These are phyloP conservation scores for Indri indri DNA, from an alignment of 2,113 vertebrate genomes.

Conservation along the genomic window DNA sequence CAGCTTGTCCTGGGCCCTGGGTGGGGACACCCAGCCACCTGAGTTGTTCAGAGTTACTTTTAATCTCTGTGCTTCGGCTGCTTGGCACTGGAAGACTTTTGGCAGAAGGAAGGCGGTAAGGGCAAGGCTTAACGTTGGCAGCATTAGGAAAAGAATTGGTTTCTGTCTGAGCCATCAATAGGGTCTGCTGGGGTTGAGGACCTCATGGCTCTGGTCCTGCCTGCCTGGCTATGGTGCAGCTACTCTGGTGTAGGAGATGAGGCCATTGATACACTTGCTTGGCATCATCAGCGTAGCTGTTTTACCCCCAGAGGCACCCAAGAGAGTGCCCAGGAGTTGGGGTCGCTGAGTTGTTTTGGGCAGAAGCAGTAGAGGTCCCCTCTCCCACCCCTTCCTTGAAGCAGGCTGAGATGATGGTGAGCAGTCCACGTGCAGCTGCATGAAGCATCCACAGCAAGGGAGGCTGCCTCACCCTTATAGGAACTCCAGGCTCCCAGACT, in stretches of 20 bases:
- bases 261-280: not conserved
- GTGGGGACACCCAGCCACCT: not conserved
- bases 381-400: not conserved
- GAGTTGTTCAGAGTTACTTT: slow-evolving; percentile 41
- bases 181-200: not conserved
- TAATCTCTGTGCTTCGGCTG: slow-evolving; percentile 34
- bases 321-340: not conserved
- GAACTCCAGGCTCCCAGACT: slow-evolving; percentile 46
- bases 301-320: not conserved
- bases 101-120: slow-evolving; percentile 21
- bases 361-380: not conserved
- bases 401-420: slow-evolving; percentile 60
- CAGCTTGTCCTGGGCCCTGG: not conserved
- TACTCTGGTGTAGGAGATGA: not conserved
- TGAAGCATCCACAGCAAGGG: slow-evolving; percentile 39
- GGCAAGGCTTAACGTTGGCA: not conserved
- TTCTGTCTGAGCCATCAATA: not conserved
- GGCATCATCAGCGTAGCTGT: not conserved
- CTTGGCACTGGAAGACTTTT: slow-evolving; percentile 21
- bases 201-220: not conserved
- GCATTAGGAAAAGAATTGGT: not conserved
- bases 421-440: slow-evolving; percentile 2
- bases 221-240: slow-evolving; percentile 15
- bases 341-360: not conserved
- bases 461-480: slow-evolving; percentile 20